Evolutionary conservation across 2,888 invertebrate genomes (phyloP), one percentile per base, ranked within the genome.

Genomic region (Temnothorax unifasciatus): DNA sequence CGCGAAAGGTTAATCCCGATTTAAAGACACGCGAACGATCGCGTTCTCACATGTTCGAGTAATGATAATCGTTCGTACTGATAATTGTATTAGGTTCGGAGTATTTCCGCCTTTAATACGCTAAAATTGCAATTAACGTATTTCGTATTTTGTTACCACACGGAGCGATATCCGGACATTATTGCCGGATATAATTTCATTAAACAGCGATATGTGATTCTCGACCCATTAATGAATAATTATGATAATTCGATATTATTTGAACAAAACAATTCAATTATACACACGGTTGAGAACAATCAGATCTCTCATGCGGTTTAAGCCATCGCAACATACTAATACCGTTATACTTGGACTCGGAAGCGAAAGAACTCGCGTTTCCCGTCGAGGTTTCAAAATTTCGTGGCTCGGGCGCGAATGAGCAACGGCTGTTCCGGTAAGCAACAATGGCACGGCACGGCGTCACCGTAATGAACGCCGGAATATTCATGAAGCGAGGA

Each of bases 401-500:
- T 74, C 25, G 44, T 59, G 13, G 18, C 73, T 41, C 57, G 52
- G 85, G 83, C 85, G 85, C 83, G 44, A 86, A 87, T 81, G 82
- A 86, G 85, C 83, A 85, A 79, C 66, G 86, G 73, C 83, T 76
- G 84, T 85, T 82, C 82, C 79, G 84, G 87, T 82, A 89, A 90
- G 90, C 89, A 88, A 91, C 89, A 91, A 89, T 90, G 86, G 82
- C 86, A 57, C 83, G 82, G 73, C 82, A 82, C 82, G 83, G 81
- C 84, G 44, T 69, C 54, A 57, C 69, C 83, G 87, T 92, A 92
- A 92, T 92, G 90, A 90, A 88, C 87, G 83, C 82, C 87, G 74
- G 93, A 92, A 92, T 93, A 93, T 92, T 91, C 92, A 92, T 92
- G 93, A 92, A 88, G 57, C 71, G 79, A 71, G 66, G 29, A 82